These are phyloP conservation scores for Melipona bicolor DNA, from an alignment of 2,888 invertebrate species.

Conservation along the genomic window DNA sequence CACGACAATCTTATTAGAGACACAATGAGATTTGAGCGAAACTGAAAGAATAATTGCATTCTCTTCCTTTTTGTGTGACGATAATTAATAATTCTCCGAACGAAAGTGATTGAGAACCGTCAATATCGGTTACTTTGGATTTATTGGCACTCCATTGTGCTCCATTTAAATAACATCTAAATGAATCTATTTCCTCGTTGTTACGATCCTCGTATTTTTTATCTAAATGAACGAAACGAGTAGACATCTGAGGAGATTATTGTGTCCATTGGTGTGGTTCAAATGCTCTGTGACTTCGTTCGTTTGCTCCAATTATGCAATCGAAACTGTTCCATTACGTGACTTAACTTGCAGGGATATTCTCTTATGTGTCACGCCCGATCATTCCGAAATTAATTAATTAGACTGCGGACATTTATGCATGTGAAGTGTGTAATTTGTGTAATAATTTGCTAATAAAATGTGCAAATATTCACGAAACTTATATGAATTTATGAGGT, in stretches of 20 bases:
- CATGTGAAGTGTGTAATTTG: too few species aligned
- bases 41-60: background rate
- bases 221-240: conserved; percentile 2
- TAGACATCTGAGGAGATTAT: conserved; percentile 31
- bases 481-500: too few species aligned
- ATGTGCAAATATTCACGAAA: too few species aligned
- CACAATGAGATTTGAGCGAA: background rate
- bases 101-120: conserved; percentile 34
- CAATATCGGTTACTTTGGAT: conserved; percentile 36
- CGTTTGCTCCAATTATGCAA: conserved; percentile 29
- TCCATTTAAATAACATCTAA: conserved; percentile 1
- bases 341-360: too few species aligned
- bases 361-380: too few species aligned
- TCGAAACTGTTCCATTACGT: background rate
- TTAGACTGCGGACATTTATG: too few species aligned
- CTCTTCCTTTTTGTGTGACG: background rate
- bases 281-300: conserved; percentile 23
- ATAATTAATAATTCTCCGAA: background rate
- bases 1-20: too few species aligned
- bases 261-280: conserved; percentile 32
- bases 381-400: background rate
- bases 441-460: too few species aligned
- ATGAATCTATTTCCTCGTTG: conserved; percentile 41
- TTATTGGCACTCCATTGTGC: conserved; percentile 45
- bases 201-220: conserved; percentile 29